A percentile compares a stretch with the other conserved stretches of the same genome.
Evolutionary conservation across 1,140 invertebrate species (phyloP).

Genomic region (Penaeus japonicus): DNA sequence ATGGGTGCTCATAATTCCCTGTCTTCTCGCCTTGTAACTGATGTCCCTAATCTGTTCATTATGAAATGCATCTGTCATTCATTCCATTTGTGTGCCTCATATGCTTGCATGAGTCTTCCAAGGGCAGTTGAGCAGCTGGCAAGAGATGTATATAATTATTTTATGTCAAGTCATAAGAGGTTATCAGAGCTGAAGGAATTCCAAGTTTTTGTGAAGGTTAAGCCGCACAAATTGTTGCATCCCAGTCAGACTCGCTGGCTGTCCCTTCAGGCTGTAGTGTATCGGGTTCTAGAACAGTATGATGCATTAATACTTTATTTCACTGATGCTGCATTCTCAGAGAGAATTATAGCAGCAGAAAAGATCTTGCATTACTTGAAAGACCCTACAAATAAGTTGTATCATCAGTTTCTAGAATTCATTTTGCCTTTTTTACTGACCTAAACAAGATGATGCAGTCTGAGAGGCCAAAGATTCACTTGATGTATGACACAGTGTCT

Average conservation of each 20-base stretch:
- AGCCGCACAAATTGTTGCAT: conserved; percentile 16
- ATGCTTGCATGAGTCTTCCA: conserved; percentile 19
- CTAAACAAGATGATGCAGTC: conserved; percentile 25
- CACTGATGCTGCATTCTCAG: conserved; percentile 6
- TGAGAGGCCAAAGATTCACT: neutral
- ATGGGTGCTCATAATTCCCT: conserved; percentile 46
- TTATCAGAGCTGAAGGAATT: conserved; percentile 4
- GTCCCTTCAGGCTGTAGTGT: neutral
- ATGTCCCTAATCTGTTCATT: conserved; percentile 26
- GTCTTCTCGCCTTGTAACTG: conserved; percentile 13
- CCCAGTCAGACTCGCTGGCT: neutral
- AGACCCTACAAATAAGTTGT: neutral
- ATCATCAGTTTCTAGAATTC: neutral
- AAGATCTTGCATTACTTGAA: neutral
- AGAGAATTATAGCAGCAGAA: neutral
- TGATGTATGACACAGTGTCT: neutral
- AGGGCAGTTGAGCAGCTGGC: neutral
- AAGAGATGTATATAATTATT: conserved; percentile 17
- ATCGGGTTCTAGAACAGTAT: neutral
- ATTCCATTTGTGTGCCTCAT: conserved; percentile 42
- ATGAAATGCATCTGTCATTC: conserved; percentile 59
- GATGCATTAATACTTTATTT: conserved; percentile 13
- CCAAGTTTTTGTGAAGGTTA: conserved; percentile 8
- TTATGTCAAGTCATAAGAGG: neutral
- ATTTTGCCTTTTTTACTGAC: conserved; percentile 14